Base-by-base conservation (phyloP, 2,888 invertebrate genomes). In the Conchocele bisecta region DNA sequence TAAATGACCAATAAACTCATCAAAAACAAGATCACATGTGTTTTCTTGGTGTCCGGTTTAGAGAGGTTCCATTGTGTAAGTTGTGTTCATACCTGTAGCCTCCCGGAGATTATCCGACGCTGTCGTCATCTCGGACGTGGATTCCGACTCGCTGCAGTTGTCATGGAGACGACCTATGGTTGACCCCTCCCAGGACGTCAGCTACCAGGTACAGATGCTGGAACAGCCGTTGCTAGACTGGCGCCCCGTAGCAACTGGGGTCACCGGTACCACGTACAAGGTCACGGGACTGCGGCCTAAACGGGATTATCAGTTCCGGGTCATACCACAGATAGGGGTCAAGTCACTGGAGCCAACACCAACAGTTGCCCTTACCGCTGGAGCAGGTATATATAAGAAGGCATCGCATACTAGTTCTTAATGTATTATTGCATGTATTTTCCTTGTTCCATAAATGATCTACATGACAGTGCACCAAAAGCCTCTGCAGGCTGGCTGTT, bases 291-390 rank as follows among this genome's bases (percentile, higher is more conserved):
- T 88, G 35, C 77, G 70, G 24, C 83, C 88, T 3, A 75, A 78
- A 20, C 94, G 96, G 78, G 98, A 98, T 92, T 99, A 99, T 92
- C 96, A 96, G 91, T 98, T 98, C 93, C 94, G 99, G 70, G 95
- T 99, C 39, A 94, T 98, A 33, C 98, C 98, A 7, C 97, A 98
- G 89, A 98, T 98, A 92, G 96, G 97, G 90, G 96, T 95, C 89
- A 98, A 98, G 50, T 95, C 97, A 76, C 97, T 97, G 91, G 98
- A 98, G 90, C 98, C 99, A 0, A 97, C 98, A 61, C 97, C 98
- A 1, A 81, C 87, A n/a, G 87, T 83, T 24, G 83, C 85, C 17
- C 75, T 89, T 33, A 85, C 84, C 11, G 82, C 83, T 28, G 70
- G 75, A 26, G 75, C 84, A 77, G 85, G 88, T n/a, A n/a, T n/a